phyloP scores from a whole-genome alignment of 1,140 invertebrate genomes.

The Muscidifurax raptorellus region DNA sequence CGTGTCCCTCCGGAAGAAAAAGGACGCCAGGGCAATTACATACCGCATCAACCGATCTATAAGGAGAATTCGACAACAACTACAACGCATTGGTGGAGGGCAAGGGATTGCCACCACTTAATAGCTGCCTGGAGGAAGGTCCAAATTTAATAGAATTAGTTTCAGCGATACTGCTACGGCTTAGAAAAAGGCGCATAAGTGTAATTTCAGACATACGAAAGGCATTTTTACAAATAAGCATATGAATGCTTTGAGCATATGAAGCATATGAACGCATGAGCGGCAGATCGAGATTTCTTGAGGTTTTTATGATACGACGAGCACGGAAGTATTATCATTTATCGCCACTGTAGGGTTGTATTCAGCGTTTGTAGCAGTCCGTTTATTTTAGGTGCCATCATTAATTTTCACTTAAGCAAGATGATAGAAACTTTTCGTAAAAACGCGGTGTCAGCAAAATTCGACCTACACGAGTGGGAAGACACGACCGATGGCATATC shows the following conservation, averaged over 20 bases:
- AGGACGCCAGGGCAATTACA: background rate
- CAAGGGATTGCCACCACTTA: no score
- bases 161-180: no score
- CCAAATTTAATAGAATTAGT: background rate
- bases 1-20: slow-evolving; percentile 25
- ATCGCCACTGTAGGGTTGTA: background rate
- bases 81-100: slow-evolving; percentile 53
- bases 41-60: slow-evolving; percentile 54
- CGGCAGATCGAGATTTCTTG: background rate
- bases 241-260: no score
- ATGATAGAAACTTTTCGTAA: background rate
- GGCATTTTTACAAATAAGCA: no score
- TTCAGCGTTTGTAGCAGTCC: background rate
- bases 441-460: no score
- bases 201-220: no score
- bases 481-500: no score
- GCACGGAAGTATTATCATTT: background rate
- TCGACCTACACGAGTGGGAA: no score
- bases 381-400: background rate
- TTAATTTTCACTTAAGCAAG: background rate
- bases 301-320: background rate
- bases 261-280: no score
- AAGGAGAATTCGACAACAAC: slow-evolving; percentile 50
- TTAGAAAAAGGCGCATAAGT: no score
- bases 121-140: no score